A percentile compares a stretch with the other conserved stretches of the same genome.
phyloP scores from a whole-genome alignment of 2,113 vertebrate genomes.

The Chaenocephalus aceratus region DNA sequence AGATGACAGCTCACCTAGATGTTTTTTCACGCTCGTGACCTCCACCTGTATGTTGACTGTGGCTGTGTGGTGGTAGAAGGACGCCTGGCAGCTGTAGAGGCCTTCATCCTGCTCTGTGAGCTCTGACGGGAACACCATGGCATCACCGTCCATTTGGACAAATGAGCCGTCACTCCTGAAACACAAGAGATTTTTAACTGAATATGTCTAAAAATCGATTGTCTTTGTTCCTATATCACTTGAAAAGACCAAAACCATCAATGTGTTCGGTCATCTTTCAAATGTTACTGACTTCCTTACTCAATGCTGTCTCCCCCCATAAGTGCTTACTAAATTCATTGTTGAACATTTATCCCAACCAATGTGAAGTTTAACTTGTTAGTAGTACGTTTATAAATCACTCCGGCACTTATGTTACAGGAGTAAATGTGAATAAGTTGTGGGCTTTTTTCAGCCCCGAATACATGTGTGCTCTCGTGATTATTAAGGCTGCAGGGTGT shows the following conservation, averaged over 20 bases:
- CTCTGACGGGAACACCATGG: conserved; percentile 63
- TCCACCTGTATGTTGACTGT: conserved; percentile 74
- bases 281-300: background rate
- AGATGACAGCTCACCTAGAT: conserved; percentile 57
- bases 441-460: background rate
- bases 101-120: conserved; percentile 62
- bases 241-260: background rate
- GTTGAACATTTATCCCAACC: background rate
- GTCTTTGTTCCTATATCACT: background rate
- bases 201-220: background rate
- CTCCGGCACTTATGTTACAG: background rate
- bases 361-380: background rate
- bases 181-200: conserved; percentile 2
- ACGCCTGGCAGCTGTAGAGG: conserved; percentile 75
- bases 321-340: background rate
- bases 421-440: background rate
- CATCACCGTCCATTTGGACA: conserved; percentile 48
- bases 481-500: background rate
- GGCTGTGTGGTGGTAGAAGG: conserved; percentile 79
- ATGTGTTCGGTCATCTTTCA: background rate
- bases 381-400: background rate
- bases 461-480: background rate
- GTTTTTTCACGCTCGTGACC: conserved; percentile 37
- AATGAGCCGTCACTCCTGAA: conserved; percentile 72
- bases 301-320: background rate